phyloP scores from a whole-genome alignment of 2,797 vertebrate genomes.

The Enteromius radiatus region DNA sequence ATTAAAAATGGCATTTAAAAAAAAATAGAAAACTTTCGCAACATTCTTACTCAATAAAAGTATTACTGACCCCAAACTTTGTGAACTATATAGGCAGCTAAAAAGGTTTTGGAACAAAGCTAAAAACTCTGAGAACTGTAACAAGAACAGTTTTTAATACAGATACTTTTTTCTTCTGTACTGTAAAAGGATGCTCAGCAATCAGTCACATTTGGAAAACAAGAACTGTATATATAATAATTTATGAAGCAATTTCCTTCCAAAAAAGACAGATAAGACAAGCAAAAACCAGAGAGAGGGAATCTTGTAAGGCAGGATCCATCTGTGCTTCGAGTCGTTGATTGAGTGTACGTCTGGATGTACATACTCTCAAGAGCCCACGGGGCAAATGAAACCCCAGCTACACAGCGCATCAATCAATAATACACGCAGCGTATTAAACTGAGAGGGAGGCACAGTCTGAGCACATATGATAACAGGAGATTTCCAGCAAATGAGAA shows the following conservation, averaged over 20 bases:
- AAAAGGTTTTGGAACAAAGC: background rate
- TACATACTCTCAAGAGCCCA: conserved; percentile 44
- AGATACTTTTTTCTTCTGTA: conserved; percentile 12
- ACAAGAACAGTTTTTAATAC: background rate
- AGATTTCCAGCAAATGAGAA: conserved; percentile 53
- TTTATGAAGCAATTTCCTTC: conserved; percentile 41
- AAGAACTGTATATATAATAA: conserved; percentile 17
- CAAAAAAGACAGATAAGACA: conserved; percentile 32
- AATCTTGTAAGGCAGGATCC: conserved; percentile 31
- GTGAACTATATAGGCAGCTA: background rate
- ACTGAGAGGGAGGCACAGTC: conserved; percentile 36
- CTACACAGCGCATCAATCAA: conserved; percentile 51
- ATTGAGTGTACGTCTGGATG: conserved; percentile 40
- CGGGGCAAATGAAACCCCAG: conserved; percentile 27
- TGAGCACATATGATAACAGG: conserved; percentile 58
- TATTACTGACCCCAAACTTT: background rate
- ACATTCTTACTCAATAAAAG: background rate
- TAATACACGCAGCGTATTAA: conserved; percentile 41
- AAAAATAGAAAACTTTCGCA: background rate
- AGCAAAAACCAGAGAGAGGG: conserved; percentile 14
- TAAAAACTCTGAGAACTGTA: background rate
- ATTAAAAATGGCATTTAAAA: background rate
- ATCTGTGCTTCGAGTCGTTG: conserved; percentile 42
- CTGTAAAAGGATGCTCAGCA: conserved; percentile 32
- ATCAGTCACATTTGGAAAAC: conserved; percentile 31